phyloP scores from a whole-genome alignment of 2,113 vertebrate genomes.

The Pseudopipra pipra region DNA sequence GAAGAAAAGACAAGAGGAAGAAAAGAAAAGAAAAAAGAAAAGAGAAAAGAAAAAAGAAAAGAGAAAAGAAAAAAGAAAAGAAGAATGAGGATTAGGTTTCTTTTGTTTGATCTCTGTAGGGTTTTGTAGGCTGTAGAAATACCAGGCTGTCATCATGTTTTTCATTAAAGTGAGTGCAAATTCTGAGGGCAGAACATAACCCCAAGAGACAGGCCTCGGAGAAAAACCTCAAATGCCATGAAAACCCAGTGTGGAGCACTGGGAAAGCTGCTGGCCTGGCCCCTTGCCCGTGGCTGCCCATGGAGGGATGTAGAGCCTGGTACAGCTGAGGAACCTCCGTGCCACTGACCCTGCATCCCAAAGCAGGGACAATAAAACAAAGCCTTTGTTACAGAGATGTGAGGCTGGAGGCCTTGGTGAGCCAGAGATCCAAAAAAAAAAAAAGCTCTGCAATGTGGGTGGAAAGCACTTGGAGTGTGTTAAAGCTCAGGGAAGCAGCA shows the following conservation, averaged over 20 bases:
- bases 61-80: no score
- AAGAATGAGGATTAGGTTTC: no score
- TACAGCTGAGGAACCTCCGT: not conserved
- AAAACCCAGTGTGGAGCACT: fast-evolving
- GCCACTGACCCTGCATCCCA: not conserved
- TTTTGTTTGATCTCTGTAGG: not conserved
- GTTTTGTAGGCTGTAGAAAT: not conserved
- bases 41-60: no score
- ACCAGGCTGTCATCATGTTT: not conserved
- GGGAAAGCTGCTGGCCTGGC: not conserved
- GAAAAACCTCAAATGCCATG: not conserved
- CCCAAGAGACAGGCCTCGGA: not conserved
- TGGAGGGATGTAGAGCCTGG: not conserved
- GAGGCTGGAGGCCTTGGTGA: not conserved
- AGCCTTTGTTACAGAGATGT: not conserved
- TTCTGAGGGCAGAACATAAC: not conserved
- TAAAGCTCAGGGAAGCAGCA: not conserved
- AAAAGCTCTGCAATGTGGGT: not conserved
- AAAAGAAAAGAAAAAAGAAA: no score
- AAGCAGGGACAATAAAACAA: fast-evolving
- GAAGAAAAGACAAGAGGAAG: no score
- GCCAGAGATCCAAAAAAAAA: not conserved
- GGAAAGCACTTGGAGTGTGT: not conserved
- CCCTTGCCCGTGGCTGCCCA: not conserved
- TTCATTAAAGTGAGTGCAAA: not conserved